phyloP scores from a whole-genome alignment of 2,113 vertebrate species.

The Cavia aperea region DNA sequence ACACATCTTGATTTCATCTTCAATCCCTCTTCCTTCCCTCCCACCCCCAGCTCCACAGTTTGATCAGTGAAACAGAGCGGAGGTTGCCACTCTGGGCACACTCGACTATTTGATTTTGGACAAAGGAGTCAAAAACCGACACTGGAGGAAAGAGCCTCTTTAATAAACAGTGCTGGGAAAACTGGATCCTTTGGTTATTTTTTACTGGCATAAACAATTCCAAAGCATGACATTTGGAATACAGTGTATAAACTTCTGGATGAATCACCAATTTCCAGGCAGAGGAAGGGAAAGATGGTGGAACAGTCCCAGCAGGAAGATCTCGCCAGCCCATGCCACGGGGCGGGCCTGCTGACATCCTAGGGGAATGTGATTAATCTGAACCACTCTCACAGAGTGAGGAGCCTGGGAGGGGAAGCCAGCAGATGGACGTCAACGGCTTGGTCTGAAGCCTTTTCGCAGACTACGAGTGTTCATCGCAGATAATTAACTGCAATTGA shows the following conservation, averaged over 20 bases:
- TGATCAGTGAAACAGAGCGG: background rate
- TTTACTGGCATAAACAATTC: background rate
- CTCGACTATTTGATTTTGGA: background rate
- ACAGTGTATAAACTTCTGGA: background rate
- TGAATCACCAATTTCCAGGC: slow-evolving; percentile 28
- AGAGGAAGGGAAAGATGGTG: background rate
- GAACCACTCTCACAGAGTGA: background rate
- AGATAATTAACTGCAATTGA: background rate
- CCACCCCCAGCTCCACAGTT: background rate
- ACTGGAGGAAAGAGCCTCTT: background rate
- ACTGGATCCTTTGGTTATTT: background rate
- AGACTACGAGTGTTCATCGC: background rate
- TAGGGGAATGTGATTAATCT: background rate
- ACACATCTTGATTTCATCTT: background rate
- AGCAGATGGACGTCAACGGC: background rate
- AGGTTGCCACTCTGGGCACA: background rate
- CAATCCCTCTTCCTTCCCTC: background rate
- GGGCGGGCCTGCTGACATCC: background rate
- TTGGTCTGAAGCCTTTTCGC: background rate
- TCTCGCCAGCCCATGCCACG: background rate
- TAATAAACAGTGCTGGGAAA: background rate
- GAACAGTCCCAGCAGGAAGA: background rate
- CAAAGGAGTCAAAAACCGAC: background rate
- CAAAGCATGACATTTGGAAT: background rate
- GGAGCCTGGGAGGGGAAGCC: background rate